Base-by-base conservation (phyloP, 2,797 vertebrate species). In the Miichthys miiuy region DNA sequence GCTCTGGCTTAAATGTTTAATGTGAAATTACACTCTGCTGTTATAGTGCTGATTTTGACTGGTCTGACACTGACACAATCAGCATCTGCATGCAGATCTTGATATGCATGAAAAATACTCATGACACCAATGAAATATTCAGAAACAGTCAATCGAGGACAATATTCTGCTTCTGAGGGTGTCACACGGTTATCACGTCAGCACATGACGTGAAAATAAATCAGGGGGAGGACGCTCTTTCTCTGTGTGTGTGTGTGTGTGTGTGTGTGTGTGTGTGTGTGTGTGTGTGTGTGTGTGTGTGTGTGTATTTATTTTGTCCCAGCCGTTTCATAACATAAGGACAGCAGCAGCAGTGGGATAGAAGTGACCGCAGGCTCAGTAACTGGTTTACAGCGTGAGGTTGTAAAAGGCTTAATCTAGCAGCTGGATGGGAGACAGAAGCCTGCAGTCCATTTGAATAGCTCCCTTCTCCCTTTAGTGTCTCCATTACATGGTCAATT, bases 401-500 rank as follows among this genome's bases (percentile, higher is more conserved):
- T 79, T 66, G 58, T 87, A 76, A 82, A 87, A 73, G 81, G 47
- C 8, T 4, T 79, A 61, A 84, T 88, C 70, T 18, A 41, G 44
- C 51, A 63, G 83, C 74, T 81, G 80, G 73, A 76, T 61, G 23
- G 44, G 47, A 69, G 69, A 57, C 64, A 68, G 74, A 52, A 60
- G 27, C 68, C 73, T 70, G 69, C 63, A 65, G 51, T 52, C 55
- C 21, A 55, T 75, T 38, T 66, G 63, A 79, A 81, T 48, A 27
- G 47, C 58, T 51, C 34, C 72, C 46, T 76, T 76, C 58, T 51
- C 34, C 72, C 46, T 76, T 76, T 46, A 75, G 56, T 80, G 77
- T 84, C 66, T 84, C 80, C 75, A 87, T 81, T 84, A 80, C 80
- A 70, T 55, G 74, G 21, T 82, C 73, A 83, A 73, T 89, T 85